phyloP scores from a whole-genome alignment of 1,140 invertebrate species.

The Tetramorium simillimum region DNA sequence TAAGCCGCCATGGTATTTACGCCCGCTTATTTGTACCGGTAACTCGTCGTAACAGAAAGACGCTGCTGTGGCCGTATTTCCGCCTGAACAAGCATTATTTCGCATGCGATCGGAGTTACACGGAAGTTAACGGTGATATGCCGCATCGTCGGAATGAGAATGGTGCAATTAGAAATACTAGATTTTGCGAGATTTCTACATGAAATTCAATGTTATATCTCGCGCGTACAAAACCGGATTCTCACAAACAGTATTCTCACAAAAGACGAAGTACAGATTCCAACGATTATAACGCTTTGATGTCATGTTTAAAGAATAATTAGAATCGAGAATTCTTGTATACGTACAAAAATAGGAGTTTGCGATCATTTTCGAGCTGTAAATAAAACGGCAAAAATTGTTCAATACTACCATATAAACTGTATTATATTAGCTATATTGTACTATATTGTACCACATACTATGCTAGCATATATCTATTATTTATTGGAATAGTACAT shows the following conservation, averaged over 20 bases:
- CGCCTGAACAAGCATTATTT: not conserved
- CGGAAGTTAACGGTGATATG: slow-evolving; percentile 6
- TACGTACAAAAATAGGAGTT: not conserved
- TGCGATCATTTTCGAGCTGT: not conserved
- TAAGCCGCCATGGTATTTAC: slow-evolving; percentile 52
- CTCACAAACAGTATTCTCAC: not conserved
- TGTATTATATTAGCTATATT: not conserved
- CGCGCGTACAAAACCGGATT: not conserved
- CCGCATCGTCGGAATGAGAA: not conserved
- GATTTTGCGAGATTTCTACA: not conserved
- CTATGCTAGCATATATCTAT: not conserved
- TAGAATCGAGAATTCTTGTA: not conserved
- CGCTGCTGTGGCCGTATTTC: not conserved
- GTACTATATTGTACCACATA: too few relatives aligned
- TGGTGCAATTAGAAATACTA: not conserved
- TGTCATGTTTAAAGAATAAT: not conserved
- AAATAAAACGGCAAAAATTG: not conserved
- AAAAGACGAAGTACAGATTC: not conserved
- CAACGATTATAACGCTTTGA: not conserved
- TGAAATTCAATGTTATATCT: not conserved
- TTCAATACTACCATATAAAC: not conserved
- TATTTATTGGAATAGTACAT: not conserved
- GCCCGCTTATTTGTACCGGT: slow-evolving; percentile 47
- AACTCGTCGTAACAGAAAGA: not conserved
- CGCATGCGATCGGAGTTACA: not conserved